Conservation (phyloP, 2,888 invertebrate genomes). For the Lapara coniferarum region DNA sequence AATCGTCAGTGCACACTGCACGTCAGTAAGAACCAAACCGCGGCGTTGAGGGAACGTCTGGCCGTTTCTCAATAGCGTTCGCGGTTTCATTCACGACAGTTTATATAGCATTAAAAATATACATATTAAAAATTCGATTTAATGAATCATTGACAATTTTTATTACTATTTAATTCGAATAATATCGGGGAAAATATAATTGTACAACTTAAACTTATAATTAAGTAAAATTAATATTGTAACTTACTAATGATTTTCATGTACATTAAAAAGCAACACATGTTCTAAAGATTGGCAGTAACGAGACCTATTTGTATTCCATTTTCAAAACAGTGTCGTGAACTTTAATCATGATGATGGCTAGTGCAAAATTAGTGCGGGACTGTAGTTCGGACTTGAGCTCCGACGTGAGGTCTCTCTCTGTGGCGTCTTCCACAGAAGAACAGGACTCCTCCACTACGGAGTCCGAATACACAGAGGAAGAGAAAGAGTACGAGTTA, state of each 20-base stretch:
- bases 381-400: conserved; percentile 81
- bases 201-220: background rate
- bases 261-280: conserved; percentile 38
- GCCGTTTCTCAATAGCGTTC: conserved; percentile 49
- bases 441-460: conserved; percentile 82
- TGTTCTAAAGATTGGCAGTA: conserved; percentile 34
- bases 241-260: conserved; percentile 37
- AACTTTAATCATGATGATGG: conserved; percentile 74
- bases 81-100: conserved; percentile 45
- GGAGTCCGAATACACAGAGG: conserved; percentile 83
- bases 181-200: background rate
- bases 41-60: conserved; percentile 57
- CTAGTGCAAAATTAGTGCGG: conserved; percentile 81
- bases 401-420: conserved; percentile 77
- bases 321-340: conserved; percentile 29
- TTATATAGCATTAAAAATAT: conserved; percentile 36
- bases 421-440: conserved; percentile 81
- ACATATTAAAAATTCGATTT: background rate
- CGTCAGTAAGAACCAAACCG: conserved; percentile 63
- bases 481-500: conserved; percentile 86
- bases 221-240: background rate
- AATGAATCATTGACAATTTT: background rate
- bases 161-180: background rate
- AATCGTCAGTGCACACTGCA: conserved; percentile 5
- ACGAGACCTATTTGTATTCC: conserved; percentile 30